A percentile compares a stretch with the other conserved stretches of the same genome.
These are phyloP conservation scores for Drosophila saltans DNA, from an alignment of 1,140 invertebrate genomes.

Conservation along the genomic window DNA sequence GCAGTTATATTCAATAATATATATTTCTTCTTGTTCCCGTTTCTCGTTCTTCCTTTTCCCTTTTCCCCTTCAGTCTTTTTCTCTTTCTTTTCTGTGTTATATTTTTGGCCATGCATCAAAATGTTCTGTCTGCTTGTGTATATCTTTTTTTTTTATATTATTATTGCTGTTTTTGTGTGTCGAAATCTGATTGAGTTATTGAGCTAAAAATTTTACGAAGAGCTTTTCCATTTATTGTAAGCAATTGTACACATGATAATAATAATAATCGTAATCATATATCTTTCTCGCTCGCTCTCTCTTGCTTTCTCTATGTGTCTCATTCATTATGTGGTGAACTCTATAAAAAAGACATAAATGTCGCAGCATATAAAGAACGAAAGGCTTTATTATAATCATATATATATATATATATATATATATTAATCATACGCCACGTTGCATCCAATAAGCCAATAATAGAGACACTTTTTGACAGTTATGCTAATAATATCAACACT, in stretches of 20 bases:
- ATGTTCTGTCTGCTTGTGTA: conserved; percentile 19
- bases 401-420: conserved; percentile 54
- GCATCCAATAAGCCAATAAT: conserved; percentile 50
- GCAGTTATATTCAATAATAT: not conserved
- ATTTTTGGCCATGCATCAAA: conserved; percentile 49
- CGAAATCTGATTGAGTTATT: conserved; percentile 77
- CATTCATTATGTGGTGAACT: conserved; percentile 38
- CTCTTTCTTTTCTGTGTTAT: conserved; percentile 45
- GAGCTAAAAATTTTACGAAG: conserved; percentile 55
- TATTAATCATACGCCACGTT: conserved; percentile 76
- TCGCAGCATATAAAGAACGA: conserved; percentile 34
- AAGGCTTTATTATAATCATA: conserved; percentile 59
- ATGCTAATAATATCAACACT: conserved; percentile 47
- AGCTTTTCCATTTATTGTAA: conserved; percentile 31
- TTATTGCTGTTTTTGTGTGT: conserved; percentile 33
- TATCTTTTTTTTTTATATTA: not conserved
- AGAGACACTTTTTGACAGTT: conserved; percentile 42
- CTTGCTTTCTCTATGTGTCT: not conserved
- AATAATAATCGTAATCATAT: conserved; percentile 75
- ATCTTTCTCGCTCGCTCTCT: conserved; percentile 31
- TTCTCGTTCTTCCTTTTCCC: not conserved
- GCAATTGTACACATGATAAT: conserved; percentile 56
- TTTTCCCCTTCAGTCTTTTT: conserved; percentile 5
- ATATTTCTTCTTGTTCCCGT: not conserved
- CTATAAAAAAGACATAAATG: conserved; percentile 42